Evolutionary conservation across 2,113 vertebrate species (phyloP), one percentile per base, ranked within the genome.

Genomic region (Poeciliopsis occidentalis): DNA sequence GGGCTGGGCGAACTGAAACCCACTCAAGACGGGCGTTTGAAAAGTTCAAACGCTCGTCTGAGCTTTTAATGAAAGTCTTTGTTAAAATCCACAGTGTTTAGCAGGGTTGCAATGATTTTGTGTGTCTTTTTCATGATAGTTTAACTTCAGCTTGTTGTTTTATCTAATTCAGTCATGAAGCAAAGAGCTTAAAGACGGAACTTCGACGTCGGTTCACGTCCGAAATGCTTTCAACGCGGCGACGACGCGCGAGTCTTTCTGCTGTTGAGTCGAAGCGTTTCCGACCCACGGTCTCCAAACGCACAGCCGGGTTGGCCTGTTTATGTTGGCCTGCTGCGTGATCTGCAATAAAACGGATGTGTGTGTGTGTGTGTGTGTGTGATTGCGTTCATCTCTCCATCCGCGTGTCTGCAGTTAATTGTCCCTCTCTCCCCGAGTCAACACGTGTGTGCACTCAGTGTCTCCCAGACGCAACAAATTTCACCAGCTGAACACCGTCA

Each of bases 401-500:
- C 72, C 64, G 63, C 27, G 64, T 26, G 75, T n/a, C 73, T 71
- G 75, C 73, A 17, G 66, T 69, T 29, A 67, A 71, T 83, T 64
- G 17, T 61, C 62, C 19, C 17, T 37, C 34, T 65, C 67, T 34
- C 24, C 51, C 12, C 32, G 65, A 71, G 31, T 73, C 62, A 70
- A 79, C 71, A 73, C 68, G 19, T 2, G 13, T 71, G 73, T 60
- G 62, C 61, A n/a, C 54, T 57, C 76, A 47, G 69, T 47, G 30
- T 8, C 32, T 69, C 69, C 7, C 76, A 84, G 78, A 75, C 80
- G 8, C 69, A 79, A 80, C 83, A 73, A 32, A 77, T 57, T n/a
- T 4, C 13, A 57, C 17, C 75, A 60, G 64, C 76, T 77, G 60
- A 79, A 57, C 71, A 10, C 41, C 71, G 31, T 76, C 69, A 37